These are phyloP conservation scores for Pedetes capensis DNA, from an alignment of 2,113 vertebrate genomes.

Conservation along the genomic window DNA sequence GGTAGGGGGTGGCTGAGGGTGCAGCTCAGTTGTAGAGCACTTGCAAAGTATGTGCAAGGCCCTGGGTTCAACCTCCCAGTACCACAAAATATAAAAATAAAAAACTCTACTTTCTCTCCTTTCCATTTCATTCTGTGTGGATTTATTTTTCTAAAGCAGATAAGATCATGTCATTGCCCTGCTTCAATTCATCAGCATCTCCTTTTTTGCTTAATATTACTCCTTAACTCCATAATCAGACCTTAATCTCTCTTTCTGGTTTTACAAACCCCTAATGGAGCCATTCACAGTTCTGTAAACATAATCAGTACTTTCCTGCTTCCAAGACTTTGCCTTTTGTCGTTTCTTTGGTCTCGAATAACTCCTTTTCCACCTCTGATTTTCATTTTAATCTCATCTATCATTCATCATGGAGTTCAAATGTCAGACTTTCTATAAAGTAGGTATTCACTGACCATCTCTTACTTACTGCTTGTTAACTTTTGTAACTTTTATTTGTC, in stretches of 20 bases:
- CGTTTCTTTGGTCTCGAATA: background rate
- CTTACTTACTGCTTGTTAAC: background rate
- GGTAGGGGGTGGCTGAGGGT: too few relatives aligned
- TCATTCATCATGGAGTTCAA: conserved; percentile 31
- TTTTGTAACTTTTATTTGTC: background rate
- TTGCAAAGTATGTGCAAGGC: too few relatives aligned
- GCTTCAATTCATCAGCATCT: background rate
- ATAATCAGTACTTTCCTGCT: background rate
- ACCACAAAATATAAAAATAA: too few relatives aligned
- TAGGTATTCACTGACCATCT: background rate
- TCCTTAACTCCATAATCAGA: background rate
- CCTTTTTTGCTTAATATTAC: conserved; percentile 9
- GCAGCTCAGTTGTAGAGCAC: too few relatives aligned
- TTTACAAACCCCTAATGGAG: background rate
- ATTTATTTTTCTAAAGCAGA: conserved; percentile 8
- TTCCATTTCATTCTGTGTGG: background rate
- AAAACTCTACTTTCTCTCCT: background rate
- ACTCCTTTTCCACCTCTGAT: background rate
- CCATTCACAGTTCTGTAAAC: background rate
- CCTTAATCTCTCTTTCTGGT: background rate
- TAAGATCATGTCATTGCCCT: background rate
- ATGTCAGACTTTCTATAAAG: background rate
- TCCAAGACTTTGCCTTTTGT: background rate
- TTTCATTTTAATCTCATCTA: background rate
- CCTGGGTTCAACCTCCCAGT: too few relatives aligned